Evolutionary conservation across 2,797 vertebrate genomes (phyloP).

Genomic region (Otus scops): DNA sequence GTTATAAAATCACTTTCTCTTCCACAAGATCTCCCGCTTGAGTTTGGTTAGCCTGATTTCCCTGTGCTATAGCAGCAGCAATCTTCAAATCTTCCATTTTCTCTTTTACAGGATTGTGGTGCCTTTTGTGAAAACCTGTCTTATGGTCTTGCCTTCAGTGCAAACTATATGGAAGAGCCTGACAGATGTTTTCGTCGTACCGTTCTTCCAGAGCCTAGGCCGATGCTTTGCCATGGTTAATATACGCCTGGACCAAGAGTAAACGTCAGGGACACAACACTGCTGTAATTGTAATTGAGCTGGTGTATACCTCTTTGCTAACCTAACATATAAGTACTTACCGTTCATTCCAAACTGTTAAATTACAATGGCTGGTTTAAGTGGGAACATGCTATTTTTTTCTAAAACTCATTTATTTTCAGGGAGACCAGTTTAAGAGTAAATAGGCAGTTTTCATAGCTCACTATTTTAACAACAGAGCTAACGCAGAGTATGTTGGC

Average conservation of each 20-base stretch:
- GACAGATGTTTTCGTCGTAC: constrained; percentile 80
- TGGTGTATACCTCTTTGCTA: constrained; percentile 50
- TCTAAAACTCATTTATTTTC: constrained; percentile 31
- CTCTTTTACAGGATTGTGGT: constrained; percentile 85
- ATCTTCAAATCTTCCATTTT: neutral
- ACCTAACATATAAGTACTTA: constrained; percentile 42
- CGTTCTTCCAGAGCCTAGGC: constrained; percentile 82
- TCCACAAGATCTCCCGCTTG: neutral
- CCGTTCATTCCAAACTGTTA: constrained; percentile 51
- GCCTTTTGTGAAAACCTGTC: constrained; percentile 84
- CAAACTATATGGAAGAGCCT: constrained; percentile 86
- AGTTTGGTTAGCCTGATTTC: neutral
- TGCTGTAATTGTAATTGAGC: neutral
- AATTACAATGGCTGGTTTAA: constrained; percentile 51
- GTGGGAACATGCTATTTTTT: constrained; percentile 41
- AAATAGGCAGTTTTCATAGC: constrained; percentile 23
- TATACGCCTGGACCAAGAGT: constrained; percentile 76
- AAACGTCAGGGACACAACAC: constrained; percentile 27
- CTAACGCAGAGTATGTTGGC: neutral
- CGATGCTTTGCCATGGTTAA: constrained; percentile 81
- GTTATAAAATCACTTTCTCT: neutral
- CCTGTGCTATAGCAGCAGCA: neutral
- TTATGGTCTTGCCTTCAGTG: constrained; percentile 85
- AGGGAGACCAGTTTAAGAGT: constrained; percentile 43
- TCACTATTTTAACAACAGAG: constrained; percentile 41